A percentile compares a stretch with the other conserved stretches of the same genome.
phyloP scores from a whole-genome alignment of 35 echinoderm and acorn worm species.

The Apostichopus parvimensis region DNA sequence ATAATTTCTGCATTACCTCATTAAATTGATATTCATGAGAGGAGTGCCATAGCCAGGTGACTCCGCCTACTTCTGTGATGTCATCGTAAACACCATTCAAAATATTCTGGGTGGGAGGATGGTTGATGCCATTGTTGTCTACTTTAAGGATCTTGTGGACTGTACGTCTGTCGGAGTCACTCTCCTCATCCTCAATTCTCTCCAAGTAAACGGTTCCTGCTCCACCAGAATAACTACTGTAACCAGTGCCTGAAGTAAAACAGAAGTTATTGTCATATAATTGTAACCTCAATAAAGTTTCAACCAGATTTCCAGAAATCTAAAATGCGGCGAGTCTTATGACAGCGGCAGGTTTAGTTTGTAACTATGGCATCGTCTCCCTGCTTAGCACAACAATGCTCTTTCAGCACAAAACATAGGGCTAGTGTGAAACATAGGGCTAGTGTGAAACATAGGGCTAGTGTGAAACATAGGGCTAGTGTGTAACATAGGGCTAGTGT shows the following conservation, averaged over 20 bases:
- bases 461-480: too few species aligned
- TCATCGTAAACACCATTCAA: conserved; percentile 77
- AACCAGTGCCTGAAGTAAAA: conserved; percentile 40
- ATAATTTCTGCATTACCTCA: conserved; percentile 47
- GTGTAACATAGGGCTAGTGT: too few species aligned
- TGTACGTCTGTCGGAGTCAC: conserved; percentile 15
- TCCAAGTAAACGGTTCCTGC: conserved; percentile 85
- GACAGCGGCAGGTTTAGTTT: conserved; percentile 10
- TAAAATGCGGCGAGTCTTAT: too few species aligned
- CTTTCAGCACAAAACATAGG: too few species aligned
- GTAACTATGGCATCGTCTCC: too few species aligned
- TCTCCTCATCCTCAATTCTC: conserved; percentile 23
- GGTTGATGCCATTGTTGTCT: conserved; percentile 67
- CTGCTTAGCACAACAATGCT: too few species aligned
- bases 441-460: too few species aligned
- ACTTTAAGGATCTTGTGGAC: conserved; percentile 76
- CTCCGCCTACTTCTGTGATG: conserved; percentile 74
- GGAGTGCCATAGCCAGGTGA: conserved; percentile 84
- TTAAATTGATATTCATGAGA: conserved; percentile 78
- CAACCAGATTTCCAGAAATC: too few species aligned
- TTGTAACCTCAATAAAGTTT: too few species aligned
- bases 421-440: too few species aligned
- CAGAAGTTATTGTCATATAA: too few species aligned
- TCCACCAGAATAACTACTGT: conserved; percentile 62
- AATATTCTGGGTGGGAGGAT: conserved; percentile 66